A percentile compares a stretch with the other conserved stretches of the same genome.
These are phyloP conservation scores for Emydura subglobosa DNA, from an alignment of 2,113 vertebrate species.

Conservation along the genomic window DNA sequence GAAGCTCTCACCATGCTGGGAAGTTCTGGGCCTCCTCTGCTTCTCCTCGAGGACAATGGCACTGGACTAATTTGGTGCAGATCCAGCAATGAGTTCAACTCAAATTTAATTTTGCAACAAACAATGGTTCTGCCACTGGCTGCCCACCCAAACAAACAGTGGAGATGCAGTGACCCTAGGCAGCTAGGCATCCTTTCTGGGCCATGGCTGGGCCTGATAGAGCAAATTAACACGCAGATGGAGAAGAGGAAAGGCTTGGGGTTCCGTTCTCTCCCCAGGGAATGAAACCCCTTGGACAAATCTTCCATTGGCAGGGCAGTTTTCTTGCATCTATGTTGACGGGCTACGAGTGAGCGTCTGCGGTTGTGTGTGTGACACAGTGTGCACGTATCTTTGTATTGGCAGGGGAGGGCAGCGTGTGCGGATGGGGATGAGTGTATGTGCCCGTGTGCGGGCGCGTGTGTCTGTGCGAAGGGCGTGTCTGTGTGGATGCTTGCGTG, in stretches of 20 bases:
- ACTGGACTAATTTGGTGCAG: constrained; percentile 44
- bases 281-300: background rate
- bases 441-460: too few relatives aligned
- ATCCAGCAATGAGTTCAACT: constrained; percentile 44
- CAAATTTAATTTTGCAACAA: constrained; percentile 36
- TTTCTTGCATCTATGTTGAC: background rate
- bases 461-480: too few relatives aligned
- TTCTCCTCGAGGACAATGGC: constrained; percentile 14
- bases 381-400: too few relatives aligned
- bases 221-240: constrained; percentile 47
- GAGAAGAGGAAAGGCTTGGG: background rate
- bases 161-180: constrained; percentile 54
- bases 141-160: constrained; percentile 56
- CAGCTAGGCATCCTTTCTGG: constrained; percentile 39
- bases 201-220: background rate
- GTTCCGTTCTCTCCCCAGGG: background rate
- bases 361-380: background rate
- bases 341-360: background rate
- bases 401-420: too few relatives aligned
- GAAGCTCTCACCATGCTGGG: background rate
- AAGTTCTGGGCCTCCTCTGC: accelerated
- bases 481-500: background rate
- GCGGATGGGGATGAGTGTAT: too few relatives aligned
- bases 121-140: constrained; percentile 33
- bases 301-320: background rate